Conservation (phyloP, 2,797 vertebrate genomes). For the Helarctos malayanus region DNA sequence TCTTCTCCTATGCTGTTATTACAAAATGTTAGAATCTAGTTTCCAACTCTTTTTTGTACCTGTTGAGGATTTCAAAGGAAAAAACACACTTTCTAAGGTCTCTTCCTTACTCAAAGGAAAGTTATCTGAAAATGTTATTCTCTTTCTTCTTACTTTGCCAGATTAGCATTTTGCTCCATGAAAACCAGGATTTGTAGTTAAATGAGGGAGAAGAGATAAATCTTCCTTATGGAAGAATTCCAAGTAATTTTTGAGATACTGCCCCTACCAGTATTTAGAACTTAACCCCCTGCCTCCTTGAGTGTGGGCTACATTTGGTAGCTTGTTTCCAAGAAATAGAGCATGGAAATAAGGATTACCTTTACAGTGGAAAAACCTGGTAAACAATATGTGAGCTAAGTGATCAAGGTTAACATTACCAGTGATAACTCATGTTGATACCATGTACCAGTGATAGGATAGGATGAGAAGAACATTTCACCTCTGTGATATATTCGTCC, state of each 20-base stretch:
- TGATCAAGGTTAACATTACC: background rate
- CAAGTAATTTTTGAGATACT: slow-evolving; percentile 23
- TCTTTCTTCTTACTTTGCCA: background rate
- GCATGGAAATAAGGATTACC: background rate
- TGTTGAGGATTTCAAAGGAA: slow-evolving; percentile 21
- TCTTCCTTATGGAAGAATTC: background rate
- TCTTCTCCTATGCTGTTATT: slow-evolving; percentile 22
- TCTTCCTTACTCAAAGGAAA: slow-evolving; percentile 1
- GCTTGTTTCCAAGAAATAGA: background rate
- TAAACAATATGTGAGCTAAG: background rate
- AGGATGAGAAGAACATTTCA: background rate
- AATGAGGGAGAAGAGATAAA: background rate
- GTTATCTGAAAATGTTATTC: background rate
- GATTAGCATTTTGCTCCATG: slow-evolving; percentile 3
- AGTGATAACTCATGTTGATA: background rate
- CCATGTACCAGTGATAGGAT: background rate
- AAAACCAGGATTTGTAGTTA: background rate
- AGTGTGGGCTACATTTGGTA: background rate
- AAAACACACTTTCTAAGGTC: background rate
- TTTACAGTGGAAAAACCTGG: background rate
- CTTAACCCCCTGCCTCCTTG: background rate
- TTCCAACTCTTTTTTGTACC: background rate
- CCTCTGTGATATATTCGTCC: background rate
- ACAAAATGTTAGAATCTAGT: slow-evolving; percentile 5
- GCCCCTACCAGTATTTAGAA: background rate